Evolutionary conservation across 2,113 vertebrate genomes (phyloP).

Genomic region (Sorex araneus): DNA sequence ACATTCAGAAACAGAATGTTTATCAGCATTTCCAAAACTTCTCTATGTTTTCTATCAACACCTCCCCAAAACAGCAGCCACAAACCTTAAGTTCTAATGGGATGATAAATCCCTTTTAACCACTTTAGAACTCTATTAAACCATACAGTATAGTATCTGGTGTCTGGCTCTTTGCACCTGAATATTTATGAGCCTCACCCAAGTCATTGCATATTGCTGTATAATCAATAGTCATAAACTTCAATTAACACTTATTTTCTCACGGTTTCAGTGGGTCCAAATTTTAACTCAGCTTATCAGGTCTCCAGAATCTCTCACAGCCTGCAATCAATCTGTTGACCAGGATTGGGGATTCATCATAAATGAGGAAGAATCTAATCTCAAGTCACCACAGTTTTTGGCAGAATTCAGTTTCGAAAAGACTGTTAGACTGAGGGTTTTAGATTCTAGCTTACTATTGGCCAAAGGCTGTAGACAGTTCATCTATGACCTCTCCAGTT

Average conservation of each 20-base stretch:
- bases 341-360: slow-evolving; percentile 8
- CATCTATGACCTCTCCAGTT: not conserved
- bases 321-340: not conserved
- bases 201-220: not conserved
- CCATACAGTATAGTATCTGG: not conserved
- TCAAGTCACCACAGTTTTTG: not conserved
- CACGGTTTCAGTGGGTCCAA: not conserved
- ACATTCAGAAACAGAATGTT: slow-evolving; percentile 3
- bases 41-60: not conserved
- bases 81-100: slow-evolving; percentile 47
- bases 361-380: not conserved
- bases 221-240: not conserved
- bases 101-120: not conserved
- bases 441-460: slow-evolving; percentile 6
- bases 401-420: slow-evolving; percentile 48
- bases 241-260: not conserved
- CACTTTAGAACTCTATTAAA: not conserved
- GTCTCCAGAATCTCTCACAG: not conserved
- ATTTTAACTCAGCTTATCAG: not conserved
- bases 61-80: not conserved
- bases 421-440: not conserved
- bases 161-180: slow-evolving; percentile 6
- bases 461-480: not conserved
- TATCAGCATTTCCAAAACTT: slow-evolving; percentile 10
- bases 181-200: not conserved